Conservation (phyloP, 2,888 invertebrate genomes). For the Mayetiola destructor region DNA sequence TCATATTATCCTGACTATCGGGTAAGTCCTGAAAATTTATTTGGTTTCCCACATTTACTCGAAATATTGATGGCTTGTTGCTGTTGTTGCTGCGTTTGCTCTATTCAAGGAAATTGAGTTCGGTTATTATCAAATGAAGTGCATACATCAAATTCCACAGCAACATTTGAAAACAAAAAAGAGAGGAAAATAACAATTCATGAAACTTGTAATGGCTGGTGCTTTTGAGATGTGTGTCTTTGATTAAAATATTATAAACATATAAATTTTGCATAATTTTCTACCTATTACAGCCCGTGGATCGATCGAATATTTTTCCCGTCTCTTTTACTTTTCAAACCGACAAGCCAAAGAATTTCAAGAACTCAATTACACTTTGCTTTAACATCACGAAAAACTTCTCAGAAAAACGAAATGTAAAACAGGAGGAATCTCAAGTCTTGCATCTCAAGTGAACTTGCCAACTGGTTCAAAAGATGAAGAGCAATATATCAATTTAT, state of each 20-base stretch:
- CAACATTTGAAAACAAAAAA: background rate
- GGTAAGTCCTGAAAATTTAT: background rate
- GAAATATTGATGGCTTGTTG: conserved; percentile 1
- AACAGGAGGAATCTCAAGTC: background rate
- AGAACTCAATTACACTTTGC: background rate
- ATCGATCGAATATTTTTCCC: background rate
- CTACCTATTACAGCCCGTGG: background rate
- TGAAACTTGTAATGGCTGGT: background rate
- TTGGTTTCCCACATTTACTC: background rate
- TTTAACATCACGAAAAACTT: background rate
- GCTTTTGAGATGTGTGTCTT: background rate
- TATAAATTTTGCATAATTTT: too few relatives aligned
- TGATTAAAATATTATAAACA: conserved; percentile 11
- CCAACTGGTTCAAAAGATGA: background rate
- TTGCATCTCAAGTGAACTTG: too few relatives aligned
- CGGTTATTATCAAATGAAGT: background rate
- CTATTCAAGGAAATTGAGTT: conserved; percentile 5
- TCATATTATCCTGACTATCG: background rate
- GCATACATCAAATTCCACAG: background rate
- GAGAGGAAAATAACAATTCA: background rate
- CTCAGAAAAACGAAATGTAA: background rate
- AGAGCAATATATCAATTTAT: background rate
- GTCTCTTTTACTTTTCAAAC: background rate
- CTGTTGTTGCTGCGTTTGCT: background rate
- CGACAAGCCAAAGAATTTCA: background rate